Conservation (phyloP, 2,888 invertebrate species). For the Encarsia formosa region DNA sequence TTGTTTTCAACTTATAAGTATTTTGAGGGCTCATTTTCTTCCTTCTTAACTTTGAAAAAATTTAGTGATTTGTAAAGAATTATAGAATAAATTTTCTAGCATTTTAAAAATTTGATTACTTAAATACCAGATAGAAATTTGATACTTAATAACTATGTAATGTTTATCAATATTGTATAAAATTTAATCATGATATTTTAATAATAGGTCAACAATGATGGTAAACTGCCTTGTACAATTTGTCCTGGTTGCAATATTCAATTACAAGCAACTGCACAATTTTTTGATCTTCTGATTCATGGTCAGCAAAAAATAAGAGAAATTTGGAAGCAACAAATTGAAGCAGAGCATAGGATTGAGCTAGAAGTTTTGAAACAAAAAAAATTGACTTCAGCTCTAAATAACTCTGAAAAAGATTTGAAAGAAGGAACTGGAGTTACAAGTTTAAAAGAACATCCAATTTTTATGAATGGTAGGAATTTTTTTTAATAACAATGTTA, state of each 20-base stretch:
- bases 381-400: constrained; percentile 15
- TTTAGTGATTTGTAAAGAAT: background rate
- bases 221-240: constrained; percentile 66
- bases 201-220: constrained; percentile 68
- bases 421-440: constrained; percentile 26
- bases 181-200: constrained; percentile 25
- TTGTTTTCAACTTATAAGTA: too few relatives aligned
- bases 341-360: constrained; percentile 45
- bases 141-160: too few relatives aligned
- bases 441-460: constrained; percentile 50
- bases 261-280: constrained; percentile 69
- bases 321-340: constrained; percentile 53
- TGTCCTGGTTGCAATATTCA: constrained; percentile 76
- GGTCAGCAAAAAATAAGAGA: constrained; percentile 63
- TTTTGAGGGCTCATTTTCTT: too few relatives aligned
- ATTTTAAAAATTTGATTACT: too few relatives aligned
- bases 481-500: background rate
- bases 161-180: too few relatives aligned
- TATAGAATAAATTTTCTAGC: too few relatives aligned
- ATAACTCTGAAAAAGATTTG: constrained; percentile 34
- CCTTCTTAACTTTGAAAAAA: background rate
- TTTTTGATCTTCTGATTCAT: constrained; percentile 66
- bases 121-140: too few relatives aligned
- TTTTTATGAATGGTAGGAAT: constrained; percentile 54
- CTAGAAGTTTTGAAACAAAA: constrained; percentile 22